Base-by-base conservation (phyloP, 2,888 invertebrate genomes). In the Schizaphis graminum region DNA sequence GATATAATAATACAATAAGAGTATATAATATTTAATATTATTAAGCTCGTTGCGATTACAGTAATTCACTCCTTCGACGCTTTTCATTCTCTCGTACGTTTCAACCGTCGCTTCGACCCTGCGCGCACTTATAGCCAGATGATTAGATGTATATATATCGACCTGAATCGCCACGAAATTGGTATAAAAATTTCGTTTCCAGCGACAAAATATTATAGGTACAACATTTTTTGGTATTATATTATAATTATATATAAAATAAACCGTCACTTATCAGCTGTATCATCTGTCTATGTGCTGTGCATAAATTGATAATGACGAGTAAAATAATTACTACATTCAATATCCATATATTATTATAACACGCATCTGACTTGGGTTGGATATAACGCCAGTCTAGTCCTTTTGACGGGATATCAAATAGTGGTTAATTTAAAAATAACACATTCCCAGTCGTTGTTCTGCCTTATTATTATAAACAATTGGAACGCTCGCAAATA, bases 361-460 rank as follows among this genome's bases (percentile, higher is more conserved):
- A 77, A 77, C 21, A 77, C 35, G 7, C 77, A 21, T 21, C 77
- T 77, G 77, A 77, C 8, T 21, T 35, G 35, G 8, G 21, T 35
- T 2, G 21, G 8, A 7, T 35, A 77, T 21, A 77, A 77, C 2
- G 7, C 21, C 8, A 67, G 35, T 77, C 8, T 8, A 35, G 5
- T 92, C 16, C n/a, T 84, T 41, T 89, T n/a, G 26, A 57, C 7
- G 3, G 35, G 41, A 44, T 41, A 26, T 53, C 35, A 1, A 21
- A 35, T 0, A 85, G 84, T 8, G 44, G 47, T 61, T 3, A 28
- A 35, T 85, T 53, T 90, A 90, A 88, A 86, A 93, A 93, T 61
- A 84, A 49, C 57, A 35, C 67, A 26, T 77, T 16, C 13, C 77
- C 13, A 21, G 26, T 41, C 0, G n/a, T 28, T 3, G n/a, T 28